Evolutionary conservation across 2,888 invertebrate species (phyloP), one percentile per base, ranked within the genome.

Genomic region (Pristionchus mayeri): DNA sequence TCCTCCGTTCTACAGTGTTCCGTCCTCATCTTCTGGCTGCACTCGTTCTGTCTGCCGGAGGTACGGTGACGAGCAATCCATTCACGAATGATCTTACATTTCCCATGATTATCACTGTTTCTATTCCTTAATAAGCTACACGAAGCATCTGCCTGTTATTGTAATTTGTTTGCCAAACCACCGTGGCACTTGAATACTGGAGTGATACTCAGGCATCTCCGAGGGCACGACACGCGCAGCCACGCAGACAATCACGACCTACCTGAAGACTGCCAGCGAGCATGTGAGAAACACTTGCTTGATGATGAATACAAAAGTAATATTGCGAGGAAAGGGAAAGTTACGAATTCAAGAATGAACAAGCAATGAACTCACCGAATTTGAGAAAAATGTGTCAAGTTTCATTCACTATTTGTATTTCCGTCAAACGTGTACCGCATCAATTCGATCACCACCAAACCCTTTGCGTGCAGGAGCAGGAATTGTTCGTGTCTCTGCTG

Each of bases 1-100:
- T 87, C 9, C 82, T 87, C 16, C 24, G n/a, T 24, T 85, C 71
- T 24, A 34, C 71, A n/a, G 52, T 71, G 18, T 57, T 52, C 34
- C 71, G 50, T 24, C 71, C 52, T 0, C 24, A 27, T 44, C 75
- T 84, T 7, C 75, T 84, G 24, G 18, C 37, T 11, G 84, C 84
- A n/a, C 54, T 84, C 11, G 54, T 84, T 3, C 52, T 71, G 34
- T 71, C 84, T 13, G 84, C 75, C 16, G 84, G 84, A 52, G 54
- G 71, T 75, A 84, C 54, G 71, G 44, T 67, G 24, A 27, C 9
- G 71, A 24, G 18, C 16, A 40, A 37, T 48, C 27, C 24, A 80
- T 57, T 80, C 37, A 34, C 21, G 1, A 18, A 13, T 18, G 63
- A n/a, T n/a, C n/a, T n/a, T n/a, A n/a, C n/a, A n/a, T n/a, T n/a